Percentiles rank a stretch among this genome's conserved stretches.
These are phyloP conservation scores for Saguinus midas DNA, from an alignment of 2,113 vertebrate species.

Conservation along the genomic window DNA sequence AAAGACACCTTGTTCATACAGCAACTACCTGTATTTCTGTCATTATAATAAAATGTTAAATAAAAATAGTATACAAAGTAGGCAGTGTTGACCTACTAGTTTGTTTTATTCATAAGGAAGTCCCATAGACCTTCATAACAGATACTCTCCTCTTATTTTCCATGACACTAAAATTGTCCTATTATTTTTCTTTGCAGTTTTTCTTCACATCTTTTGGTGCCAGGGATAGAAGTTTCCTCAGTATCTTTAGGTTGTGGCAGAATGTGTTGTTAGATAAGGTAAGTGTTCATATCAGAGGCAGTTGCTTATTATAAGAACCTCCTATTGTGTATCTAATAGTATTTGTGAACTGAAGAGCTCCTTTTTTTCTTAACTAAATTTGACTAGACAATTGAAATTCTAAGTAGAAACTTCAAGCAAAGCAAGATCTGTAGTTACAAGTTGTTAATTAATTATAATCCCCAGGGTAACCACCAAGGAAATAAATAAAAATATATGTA, in stretches of 20 bases:
- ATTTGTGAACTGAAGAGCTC: neutral
- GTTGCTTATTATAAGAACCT: neutral
- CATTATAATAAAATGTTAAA: neutral
- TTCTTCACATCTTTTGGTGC: constrained; percentile 95
- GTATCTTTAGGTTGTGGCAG: constrained; percentile 95
- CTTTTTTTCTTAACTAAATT: constrained; percentile 12
- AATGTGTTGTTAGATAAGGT: constrained; percentile 93
- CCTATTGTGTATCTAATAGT: neutral
- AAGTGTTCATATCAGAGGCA: constrained; percentile 47
- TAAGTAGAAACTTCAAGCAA: constrained; percentile 24
- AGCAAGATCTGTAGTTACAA: neutral
- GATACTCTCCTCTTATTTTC: neutral
- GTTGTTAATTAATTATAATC: constrained; percentile 30
- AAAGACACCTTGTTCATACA: neutral
- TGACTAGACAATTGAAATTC: neutral
- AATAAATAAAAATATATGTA: neutral
- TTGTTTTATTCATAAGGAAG: neutral
- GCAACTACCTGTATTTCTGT: neutral
- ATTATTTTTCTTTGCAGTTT: constrained; percentile 83
- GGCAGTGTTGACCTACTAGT: neutral
- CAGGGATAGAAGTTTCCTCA: constrained; percentile 93
- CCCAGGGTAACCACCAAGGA: neutral
- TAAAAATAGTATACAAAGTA: neutral
- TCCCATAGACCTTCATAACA: neutral
- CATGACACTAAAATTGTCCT: constrained; percentile 1